phyloP scores from a whole-genome alignment of 1,140 invertebrate species.

The Onthophagus taurus region DNA sequence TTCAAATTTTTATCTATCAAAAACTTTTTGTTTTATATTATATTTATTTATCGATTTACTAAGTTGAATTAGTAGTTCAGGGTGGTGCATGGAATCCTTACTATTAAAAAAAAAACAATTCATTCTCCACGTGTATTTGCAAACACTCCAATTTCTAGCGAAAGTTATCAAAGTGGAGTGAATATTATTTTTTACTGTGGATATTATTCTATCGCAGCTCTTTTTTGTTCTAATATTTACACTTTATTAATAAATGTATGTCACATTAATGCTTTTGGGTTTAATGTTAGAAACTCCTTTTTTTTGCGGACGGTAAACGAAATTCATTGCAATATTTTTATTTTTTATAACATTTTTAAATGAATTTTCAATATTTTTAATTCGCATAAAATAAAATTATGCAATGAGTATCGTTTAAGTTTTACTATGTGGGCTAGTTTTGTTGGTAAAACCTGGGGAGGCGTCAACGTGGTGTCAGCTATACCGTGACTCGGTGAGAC shows the following conservation, averaged over 20 bases:
- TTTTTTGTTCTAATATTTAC: constrained; percentile 37
- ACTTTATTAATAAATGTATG: constrained; percentile 39
- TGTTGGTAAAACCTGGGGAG: constrained; percentile 33
- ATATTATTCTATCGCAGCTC: constrained; percentile 32
- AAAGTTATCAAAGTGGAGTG: constrained; percentile 23
- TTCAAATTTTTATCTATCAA: too few relatives aligned
- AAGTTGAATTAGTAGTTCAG: constrained; percentile 6
- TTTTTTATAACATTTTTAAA: neutral
- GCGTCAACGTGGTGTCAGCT: constrained; percentile 32
- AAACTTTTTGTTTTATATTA: too few relatives aligned
- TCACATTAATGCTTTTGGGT: constrained; percentile 40
- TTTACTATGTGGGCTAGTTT: constrained; percentile 31
- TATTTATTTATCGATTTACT: too few relatives aligned
- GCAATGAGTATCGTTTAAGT: constrained; percentile 13
- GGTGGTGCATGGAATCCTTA: constrained; percentile 9
- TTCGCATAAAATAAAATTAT: neutral
- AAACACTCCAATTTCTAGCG: constrained; percentile 22
- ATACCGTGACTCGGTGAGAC: constrained; percentile 28
- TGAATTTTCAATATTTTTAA: neutral
- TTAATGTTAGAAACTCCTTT: constrained; percentile 39
- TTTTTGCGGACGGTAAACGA: too few relatives aligned
- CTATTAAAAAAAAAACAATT: neutral
- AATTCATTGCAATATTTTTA: neutral
- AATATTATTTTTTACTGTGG: constrained; percentile 22
- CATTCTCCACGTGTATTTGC: neutral